These are phyloP conservation scores for Apamea monoglypha DNA, from an alignment of 2,888 invertebrate genomes.

Conservation along the genomic window DNA sequence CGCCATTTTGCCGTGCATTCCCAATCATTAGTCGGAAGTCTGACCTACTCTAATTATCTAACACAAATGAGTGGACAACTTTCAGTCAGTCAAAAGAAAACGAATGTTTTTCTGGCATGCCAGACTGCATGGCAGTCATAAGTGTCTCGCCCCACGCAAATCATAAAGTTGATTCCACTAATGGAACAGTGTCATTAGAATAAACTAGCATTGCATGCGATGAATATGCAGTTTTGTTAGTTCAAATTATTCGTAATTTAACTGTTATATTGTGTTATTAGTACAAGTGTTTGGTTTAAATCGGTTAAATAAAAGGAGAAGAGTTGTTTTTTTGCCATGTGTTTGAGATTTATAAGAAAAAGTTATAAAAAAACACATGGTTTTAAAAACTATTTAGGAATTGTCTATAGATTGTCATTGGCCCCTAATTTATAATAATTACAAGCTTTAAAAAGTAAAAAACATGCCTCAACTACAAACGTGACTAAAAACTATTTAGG, in stretches of 20 bases:
- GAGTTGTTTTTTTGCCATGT: not conserved
- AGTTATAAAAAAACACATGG: not conserved
- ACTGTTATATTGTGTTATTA: not conserved
- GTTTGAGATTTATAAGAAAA: not conserved
- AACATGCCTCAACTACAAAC: too few species aligned
- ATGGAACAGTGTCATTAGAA: conserved; percentile 37
- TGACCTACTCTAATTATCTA: not conserved
- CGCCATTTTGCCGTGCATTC: not conserved
- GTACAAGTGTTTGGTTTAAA: not conserved
- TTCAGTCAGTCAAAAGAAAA: conserved; percentile 33
- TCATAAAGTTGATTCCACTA: conserved; percentile 50
- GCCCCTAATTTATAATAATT: not conserved
- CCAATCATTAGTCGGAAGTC: too few species aligned
- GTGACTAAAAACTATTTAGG: too few species aligned
- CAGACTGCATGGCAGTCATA: conserved; percentile 52
- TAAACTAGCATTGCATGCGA: conserved; percentile 24
- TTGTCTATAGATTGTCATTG: not conserved
- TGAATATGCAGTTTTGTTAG: conserved; percentile 17
- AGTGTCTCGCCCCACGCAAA: conserved; percentile 51
- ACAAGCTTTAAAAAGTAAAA: not conserved
- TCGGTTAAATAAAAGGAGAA: not conserved
- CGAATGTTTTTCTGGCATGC: conserved; percentile 35
- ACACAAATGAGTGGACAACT: not conserved
- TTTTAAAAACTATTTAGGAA: not conserved
- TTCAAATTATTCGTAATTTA: conserved; percentile 6